Conservation (phyloP, 2,888 invertebrate genomes). For the Hydropsyche betteni region DNA sequence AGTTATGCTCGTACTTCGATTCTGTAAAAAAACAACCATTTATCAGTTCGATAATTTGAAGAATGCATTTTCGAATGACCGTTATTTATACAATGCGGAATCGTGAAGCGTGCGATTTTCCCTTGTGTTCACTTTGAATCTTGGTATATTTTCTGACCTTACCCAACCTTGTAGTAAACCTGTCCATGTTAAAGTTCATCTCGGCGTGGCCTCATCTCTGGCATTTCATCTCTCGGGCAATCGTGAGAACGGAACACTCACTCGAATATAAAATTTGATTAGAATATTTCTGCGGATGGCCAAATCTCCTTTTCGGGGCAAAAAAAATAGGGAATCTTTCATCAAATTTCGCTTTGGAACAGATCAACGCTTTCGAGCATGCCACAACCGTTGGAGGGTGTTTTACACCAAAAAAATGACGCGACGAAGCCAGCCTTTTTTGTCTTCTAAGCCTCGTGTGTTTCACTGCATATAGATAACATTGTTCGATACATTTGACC, state of each 20-base stretch:
- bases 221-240: conserved; percentile 11
- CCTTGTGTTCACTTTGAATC: neutral
- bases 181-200: conserved; percentile 29
- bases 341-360: too few species aligned
- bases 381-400: too few species aligned
- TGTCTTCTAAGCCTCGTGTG: too few species aligned
- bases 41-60: neutral
- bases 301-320: too few species aligned
- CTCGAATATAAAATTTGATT: too few species aligned
- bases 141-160: conserved; percentile 20
- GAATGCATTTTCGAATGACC: neutral
- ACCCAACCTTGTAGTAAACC: conserved; percentile 16
- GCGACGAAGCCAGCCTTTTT: too few species aligned
- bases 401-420: too few species aligned
- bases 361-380: too few species aligned
- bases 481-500: conserved; percentile 6
- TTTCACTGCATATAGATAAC: neutral
- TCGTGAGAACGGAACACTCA: conserved; percentile 16
- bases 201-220: conserved; percentile 17
- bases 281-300: too few species aligned
- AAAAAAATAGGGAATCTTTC: too few species aligned
- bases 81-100: neutral
- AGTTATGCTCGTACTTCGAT: neutral
- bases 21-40: neutral
- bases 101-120: conserved; percentile 20